Base-by-base conservation (phyloP, 35 echinoderm and acorn worm species). In the Apostichopus californicus region DNA sequence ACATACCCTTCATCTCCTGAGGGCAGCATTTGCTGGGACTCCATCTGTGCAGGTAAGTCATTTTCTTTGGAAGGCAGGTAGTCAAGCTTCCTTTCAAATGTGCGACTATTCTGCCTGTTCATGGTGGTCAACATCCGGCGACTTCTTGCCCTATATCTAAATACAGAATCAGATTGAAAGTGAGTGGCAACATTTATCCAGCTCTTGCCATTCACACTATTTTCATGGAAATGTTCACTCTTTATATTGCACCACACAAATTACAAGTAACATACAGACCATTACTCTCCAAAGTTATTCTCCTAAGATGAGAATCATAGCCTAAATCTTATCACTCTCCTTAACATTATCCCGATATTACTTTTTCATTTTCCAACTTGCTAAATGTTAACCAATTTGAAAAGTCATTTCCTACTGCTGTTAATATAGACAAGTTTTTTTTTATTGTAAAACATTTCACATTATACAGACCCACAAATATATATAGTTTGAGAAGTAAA, bases 91-190 rank as follows among this genome's bases (percentile, higher is more conserved):
- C 63, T 88, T 61, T 90, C 88, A 71, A 78, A 93, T 57, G 87
- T 65, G 26, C 93, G 87, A 34, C 90, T 95, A 20, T 64, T 92
- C 86, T 98, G 94, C 53, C 92, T 54, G 78, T 92, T 98, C 77
- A 98, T 83, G 17, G 89, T 82, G 15, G 92, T 89, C 9, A 98
- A 89, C 84, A 95, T 79, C 9, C 87, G 79, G 13, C 96, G 92
- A 87, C 96, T 98, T 26, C 93, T 94, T 46, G 94, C 77, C 28
- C 96, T 90, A 89, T 92, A 94, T 87, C 96, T 98, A 68, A 9
- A 58, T 7, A 77, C 1, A 13, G 77, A 75, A 55, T 26, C 8
- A 58, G 8, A 20, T 87, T 57, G 17, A 77, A 71, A 75, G 15
- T n/a, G 54, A 72, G 17, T 56, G 57, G 20, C 46, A 88, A 85